These are phyloP conservation scores for Alectura lathami DNA, from an alignment of 2,113 vertebrate genomes.

Conservation along the genomic window DNA sequence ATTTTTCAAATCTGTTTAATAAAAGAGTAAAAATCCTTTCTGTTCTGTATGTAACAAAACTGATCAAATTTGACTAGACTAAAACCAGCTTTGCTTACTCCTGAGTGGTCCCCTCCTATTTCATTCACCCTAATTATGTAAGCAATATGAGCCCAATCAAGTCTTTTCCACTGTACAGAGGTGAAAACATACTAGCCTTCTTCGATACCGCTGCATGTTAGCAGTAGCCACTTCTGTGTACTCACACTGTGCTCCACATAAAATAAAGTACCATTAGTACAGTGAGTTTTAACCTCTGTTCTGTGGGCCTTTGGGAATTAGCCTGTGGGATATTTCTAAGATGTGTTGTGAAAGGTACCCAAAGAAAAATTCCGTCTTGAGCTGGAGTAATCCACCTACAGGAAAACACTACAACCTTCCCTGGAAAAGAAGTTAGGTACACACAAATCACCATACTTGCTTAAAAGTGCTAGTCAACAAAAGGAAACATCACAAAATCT, in stretches of 20 bases:
- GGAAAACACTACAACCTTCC: background rate
- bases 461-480: background rate
- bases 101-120: background rate
- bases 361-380: background rate
- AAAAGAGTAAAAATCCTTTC: conserved; percentile 19
- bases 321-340: background rate
- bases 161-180: background rate
- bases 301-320: background rate
- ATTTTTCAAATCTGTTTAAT: conserved; percentile 15
- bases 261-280: background rate
- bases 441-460: background rate
- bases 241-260: background rate
- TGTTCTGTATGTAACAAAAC: background rate
- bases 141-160: background rate
- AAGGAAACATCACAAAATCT: background rate
- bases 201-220: background rate
- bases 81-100: conserved; percentile 19
- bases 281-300: conserved; percentile 1
- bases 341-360: background rate
- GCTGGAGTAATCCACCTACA: background rate
- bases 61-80: background rate
- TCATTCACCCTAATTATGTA: conserved; percentile 15
- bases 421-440: background rate
- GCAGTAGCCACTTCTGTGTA: background rate
- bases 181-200: background rate